phyloP scores from a whole-genome alignment of 1,140 invertebrate species.

The Drosophila sechellia region DNA sequence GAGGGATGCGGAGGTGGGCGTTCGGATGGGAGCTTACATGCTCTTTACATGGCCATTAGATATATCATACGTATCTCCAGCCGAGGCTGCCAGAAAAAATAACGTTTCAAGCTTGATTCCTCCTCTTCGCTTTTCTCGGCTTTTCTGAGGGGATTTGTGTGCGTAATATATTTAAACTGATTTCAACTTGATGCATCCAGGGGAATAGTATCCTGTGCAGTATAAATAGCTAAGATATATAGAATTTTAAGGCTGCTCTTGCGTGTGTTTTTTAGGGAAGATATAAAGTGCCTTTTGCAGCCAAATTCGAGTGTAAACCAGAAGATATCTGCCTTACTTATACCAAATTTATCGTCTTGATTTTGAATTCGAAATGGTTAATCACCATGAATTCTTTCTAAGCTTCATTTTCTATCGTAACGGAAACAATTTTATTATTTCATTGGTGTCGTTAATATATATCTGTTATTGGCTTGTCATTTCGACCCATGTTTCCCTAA shows the following conservation, averaged over 20 bases:
- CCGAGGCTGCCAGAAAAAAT: constrained; percentile 19
- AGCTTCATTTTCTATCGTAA: not conserved
- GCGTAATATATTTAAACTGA: constrained; percentile 32
- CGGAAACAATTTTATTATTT: not conserved
- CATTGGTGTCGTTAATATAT: constrained; percentile 8
- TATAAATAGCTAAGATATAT: constrained; percentile 13
- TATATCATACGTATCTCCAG: constrained; percentile 35
- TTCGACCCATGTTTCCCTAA: constrained; percentile 15
- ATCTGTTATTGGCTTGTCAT: constrained; percentile 26
- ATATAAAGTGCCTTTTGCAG: not conserved
- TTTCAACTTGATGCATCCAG: constrained; percentile 21
- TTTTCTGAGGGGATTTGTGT: constrained; percentile 33
- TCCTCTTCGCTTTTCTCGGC: constrained; percentile 1
- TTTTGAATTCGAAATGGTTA: too few species aligned
- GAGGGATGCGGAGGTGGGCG: not conserved
- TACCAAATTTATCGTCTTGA: not conserved
- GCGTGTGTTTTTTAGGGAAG: not conserved
- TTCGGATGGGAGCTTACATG: constrained; percentile 3
- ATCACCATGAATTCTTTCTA: too few species aligned
- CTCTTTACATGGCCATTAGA: constrained; percentile 46
- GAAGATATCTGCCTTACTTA: not conserved
- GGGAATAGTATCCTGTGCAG: constrained; percentile 14
- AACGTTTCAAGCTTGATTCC: constrained; percentile 28
- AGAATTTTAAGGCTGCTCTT: constrained; percentile 1
- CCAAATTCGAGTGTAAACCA: not conserved